Percentiles rank a stretch among this genome's conserved stretches.
Evolutionary conservation across 2,888 invertebrate genomes (phyloP).

Genomic region (Phragmatobia fuliginosa): DNA sequence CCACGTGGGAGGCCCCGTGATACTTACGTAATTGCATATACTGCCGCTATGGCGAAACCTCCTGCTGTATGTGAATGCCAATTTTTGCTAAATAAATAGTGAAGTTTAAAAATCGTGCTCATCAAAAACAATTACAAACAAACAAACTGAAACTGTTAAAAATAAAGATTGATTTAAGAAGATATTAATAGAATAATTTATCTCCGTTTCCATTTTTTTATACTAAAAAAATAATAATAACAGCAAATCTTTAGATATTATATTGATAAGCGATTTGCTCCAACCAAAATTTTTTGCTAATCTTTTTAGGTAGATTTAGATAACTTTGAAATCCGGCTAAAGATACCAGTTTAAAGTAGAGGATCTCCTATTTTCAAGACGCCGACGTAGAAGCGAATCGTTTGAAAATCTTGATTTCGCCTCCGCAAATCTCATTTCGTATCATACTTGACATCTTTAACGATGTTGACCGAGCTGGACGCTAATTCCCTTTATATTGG

Average conservation of each 20-base stretch:
- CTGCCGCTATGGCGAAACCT: conserved; percentile 25
- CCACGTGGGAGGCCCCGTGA: conserved; percentile 60
- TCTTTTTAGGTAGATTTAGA: neutral
- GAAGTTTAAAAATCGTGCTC: too few species aligned
- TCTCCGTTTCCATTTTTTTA: neutral
- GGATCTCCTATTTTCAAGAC: conserved; percentile 46
- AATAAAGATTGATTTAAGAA: neutral
- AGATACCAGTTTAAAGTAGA: conserved; percentile 47
- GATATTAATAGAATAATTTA: neutral
- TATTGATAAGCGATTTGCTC: neutral
- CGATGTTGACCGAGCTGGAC: conserved; percentile 44
- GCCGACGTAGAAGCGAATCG: conserved; percentile 50
- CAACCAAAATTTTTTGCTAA: neutral
- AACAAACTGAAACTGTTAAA: neutral
- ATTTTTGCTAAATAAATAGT: too few species aligned
- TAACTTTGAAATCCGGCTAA: conserved; percentile 45
- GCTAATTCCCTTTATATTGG: conserved; percentile 55
- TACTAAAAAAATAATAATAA: too few species aligned
- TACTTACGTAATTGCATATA: conserved; percentile 49
- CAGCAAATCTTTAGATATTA: neutral
- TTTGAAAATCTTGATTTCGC: conserved; percentile 49
- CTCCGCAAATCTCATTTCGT: conserved; percentile 49
- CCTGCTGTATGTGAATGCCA: conserved; percentile 27
- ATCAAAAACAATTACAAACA: neutral
- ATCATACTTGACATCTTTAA: conserved; percentile 51